phyloP scores from a whole-genome alignment of 2,113 vertebrate species.

The Cheilinus undulatus region DNA sequence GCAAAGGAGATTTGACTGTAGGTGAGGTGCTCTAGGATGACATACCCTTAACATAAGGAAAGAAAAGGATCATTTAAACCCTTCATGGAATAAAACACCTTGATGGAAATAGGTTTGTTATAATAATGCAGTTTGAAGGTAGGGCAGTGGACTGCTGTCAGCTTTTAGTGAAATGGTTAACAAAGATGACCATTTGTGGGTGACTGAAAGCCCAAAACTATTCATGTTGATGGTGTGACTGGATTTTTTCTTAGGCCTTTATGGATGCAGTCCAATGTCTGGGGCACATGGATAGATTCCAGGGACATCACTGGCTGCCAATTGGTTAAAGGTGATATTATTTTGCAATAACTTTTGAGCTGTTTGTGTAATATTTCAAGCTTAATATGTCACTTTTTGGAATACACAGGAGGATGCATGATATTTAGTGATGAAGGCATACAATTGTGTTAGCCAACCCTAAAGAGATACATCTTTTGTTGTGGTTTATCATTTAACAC shows the following conservation, averaged over 20 bases:
- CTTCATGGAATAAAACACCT: not conserved
- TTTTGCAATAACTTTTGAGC: conserved; percentile 19
- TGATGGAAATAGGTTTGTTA: not conserved
- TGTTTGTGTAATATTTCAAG: conserved; percentile 8
- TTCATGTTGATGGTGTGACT: not conserved
- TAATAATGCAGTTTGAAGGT: not conserved
- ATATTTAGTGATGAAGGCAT: not conserved
- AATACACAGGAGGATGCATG: not conserved
- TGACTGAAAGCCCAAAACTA: no score
- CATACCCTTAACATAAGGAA: not conserved
- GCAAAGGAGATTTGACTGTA: not conserved
- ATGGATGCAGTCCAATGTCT: conserved; percentile 6
- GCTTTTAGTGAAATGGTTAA: not conserved
- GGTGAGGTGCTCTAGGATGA: not conserved
- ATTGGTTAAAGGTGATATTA: conserved; percentile 30
- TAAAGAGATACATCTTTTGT: not conserved
- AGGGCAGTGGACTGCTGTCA: not conserved
- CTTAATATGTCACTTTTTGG: not conserved
- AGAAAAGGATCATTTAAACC: not conserved
- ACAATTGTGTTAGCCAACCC: not conserved
- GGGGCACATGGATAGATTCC: conserved; percentile 19
- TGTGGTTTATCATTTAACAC: not conserved
- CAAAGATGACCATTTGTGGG: no score
- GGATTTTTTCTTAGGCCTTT: not conserved
- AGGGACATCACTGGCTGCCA: conserved; percentile 13